Evolutionary conservation across 92 coral and sea anemone species (phyloP), one percentile per base, ranked within the genome.

Genomic region (Phenganax marumi): DNA sequence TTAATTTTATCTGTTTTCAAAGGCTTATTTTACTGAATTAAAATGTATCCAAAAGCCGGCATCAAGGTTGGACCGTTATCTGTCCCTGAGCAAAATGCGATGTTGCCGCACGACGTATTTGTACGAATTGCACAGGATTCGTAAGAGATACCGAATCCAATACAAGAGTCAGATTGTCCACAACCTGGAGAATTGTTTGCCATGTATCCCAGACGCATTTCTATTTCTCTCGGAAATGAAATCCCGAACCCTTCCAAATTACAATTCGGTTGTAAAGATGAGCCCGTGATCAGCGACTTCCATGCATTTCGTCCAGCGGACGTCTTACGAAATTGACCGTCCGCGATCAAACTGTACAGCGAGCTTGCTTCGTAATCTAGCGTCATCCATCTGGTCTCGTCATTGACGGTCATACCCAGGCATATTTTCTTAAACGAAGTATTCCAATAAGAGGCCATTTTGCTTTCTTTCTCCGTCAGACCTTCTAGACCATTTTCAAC

Each of bases 391-490:
- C 56, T 73, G 10, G 52, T 79, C 33, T 50, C 79, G 48, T 58
- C 88, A 26, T 83, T 71, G 8, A 75, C 85, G 68, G 68, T 85
- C 86, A 90, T 71, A 69, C 91, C 93, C 65, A 91, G 83, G 80
- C 93, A 91, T 60, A 91, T 75, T 58, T 85, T 75, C 24, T 57
- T 63, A 54, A 90, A 85, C 39, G 93, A 79, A 64, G 85, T 85
- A 12, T 79, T 82, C 93, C 89, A 88, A 84, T 88, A 91, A 55
- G 91, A 78, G 21, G 89, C 84, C 51, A 88, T 77, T 79, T 91
- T 91, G 83, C 90, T 91, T 55, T 91, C 90, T 72, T 91, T 55
- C 63, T 79, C 81, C 26, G 80, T 86, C 64, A 88, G 75, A 17
- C 88, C 90, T 65, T 80, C 71, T 43, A 84, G 56, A 24, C 93